Evolutionary conservation across 1,140 invertebrate species (phyloP).

Genomic region (Drosophila teissieri): DNA sequence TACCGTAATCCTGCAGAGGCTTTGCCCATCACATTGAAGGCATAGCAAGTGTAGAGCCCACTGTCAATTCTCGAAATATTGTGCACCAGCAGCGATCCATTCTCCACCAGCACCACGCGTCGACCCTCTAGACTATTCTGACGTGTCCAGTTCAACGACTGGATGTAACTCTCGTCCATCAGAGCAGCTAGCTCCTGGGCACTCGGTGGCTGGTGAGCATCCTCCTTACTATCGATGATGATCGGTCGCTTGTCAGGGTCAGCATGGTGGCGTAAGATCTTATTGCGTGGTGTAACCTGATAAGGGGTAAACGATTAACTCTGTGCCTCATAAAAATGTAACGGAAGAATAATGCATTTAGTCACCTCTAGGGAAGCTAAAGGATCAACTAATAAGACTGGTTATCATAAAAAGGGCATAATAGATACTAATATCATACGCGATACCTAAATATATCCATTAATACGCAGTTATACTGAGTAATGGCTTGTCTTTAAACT

Average conservation of each 20-base stretch:
- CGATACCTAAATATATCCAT: too few species aligned
- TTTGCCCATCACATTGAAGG: slow-evolving; percentile 92
- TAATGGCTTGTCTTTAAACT: too few species aligned
- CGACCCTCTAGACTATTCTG: slow-evolving; percentile 65
- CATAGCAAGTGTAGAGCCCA: slow-evolving; percentile 94
- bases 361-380: too few species aligned
- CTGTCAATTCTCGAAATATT: slow-evolving; percentile 90
- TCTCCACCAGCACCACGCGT: slow-evolving; percentile 86
- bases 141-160: slow-evolving; percentile 46
- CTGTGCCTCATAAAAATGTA: neutral
- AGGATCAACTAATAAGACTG: too few species aligned
- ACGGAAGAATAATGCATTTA: too few species aligned
- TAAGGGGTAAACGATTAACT: neutral
- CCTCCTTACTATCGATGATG: slow-evolving; percentile 70
- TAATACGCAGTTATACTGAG: too few species aligned
- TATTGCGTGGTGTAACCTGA: slow-evolving; percentile 88
- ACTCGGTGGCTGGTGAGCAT: slow-evolving; percentile 52
- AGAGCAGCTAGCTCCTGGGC: slow-evolving; percentile 66
- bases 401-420: too few species aligned
- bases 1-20: slow-evolving; percentile 88
- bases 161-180: slow-evolving; percentile 65
- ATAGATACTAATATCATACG: too few species aligned
- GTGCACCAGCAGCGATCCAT: slow-evolving; percentile 89
- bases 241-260: slow-evolving; percentile 86
- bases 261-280: slow-evolving; percentile 88